A percentile compares a stretch with the other conserved stretches of the same genome.
Evolutionary conservation across 30 jellyfish, hydroid and myxozoan species (phyloP).

Genomic region (Aurelia aurita complex sp. Pacific): DNA sequence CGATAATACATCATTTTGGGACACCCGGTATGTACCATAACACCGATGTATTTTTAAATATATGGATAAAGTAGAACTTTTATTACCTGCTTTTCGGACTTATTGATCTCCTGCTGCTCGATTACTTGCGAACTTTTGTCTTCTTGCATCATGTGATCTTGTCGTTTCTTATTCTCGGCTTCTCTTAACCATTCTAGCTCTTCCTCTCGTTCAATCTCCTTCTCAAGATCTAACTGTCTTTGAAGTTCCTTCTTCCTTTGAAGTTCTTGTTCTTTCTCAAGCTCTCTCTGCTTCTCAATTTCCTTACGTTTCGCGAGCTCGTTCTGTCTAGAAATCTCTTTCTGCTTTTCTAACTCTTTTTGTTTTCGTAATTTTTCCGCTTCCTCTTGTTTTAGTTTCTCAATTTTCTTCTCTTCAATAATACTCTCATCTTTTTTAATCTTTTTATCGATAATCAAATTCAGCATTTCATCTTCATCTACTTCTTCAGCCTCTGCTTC

Average conservation of each 20-base stretch:
- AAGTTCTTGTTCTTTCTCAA: slow-evolving; percentile 5
- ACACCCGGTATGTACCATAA: too few species aligned
- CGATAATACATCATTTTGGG: too few species aligned
- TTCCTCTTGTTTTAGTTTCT: slow-evolving; percentile 11
- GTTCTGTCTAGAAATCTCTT: not conserved
- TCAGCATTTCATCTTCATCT: slow-evolving; percentile 94
- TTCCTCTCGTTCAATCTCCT: slow-evolving; percentile 12
- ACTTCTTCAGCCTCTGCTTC: slow-evolving; percentile 38
- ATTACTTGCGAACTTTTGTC: not conserved
- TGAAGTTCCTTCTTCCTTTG: slow-evolving; percentile 7
- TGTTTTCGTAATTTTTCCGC: slow-evolving; percentile 20
- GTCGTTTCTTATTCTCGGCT: not conserved
- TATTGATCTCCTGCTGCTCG: not conserved
- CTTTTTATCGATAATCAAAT: slow-evolving; percentile 71
- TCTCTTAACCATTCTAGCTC: slow-evolving; percentile 2
- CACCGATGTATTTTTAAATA: too few species aligned
- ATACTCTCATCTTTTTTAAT: slow-evolving; percentile 40
- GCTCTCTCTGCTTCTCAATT: not conserved
- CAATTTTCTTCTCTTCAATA: slow-evolving; percentile 23
- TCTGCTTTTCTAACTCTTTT: slow-evolving; percentile 26
- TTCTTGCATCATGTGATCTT: not conserved
- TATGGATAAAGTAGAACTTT: too few species aligned
- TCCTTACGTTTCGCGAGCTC: not conserved
- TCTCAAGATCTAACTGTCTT: not conserved
- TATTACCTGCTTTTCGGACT: too few species aligned